phyloP scores from a whole-genome alignment of 2,113 vertebrate genomes.

The Arothron firmamentum region DNA sequence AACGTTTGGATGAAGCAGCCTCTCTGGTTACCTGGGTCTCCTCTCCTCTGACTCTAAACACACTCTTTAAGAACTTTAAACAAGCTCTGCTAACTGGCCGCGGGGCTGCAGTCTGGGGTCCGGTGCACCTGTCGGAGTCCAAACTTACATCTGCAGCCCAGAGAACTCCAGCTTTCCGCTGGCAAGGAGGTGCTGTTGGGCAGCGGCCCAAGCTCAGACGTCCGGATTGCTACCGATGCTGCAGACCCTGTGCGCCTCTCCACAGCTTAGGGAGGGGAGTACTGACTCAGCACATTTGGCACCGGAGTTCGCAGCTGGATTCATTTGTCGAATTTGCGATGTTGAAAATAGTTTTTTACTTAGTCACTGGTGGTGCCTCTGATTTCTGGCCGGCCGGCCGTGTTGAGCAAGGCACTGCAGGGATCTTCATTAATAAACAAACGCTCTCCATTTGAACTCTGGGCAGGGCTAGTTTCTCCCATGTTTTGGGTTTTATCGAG shows the following conservation, averaged over 20 bases:
- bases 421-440: neutral
- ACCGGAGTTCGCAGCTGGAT: conserved; percentile 18
- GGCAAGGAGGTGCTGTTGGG: conserved; percentile 57
- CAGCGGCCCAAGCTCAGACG: conserved; percentile 60
- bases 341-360: conserved; percentile 22
- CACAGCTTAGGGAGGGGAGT: conserved; percentile 40
- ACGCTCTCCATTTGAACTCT: neutral
- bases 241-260: conserved; percentile 32
- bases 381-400: neutral
- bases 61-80: too few relatives aligned
- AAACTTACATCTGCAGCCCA: conserved; percentile 51
- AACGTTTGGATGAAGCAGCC: too few relatives aligned
- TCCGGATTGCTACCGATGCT: conserved; percentile 34
- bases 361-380: conserved; percentile 10
- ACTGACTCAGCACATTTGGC: conserved; percentile 44
- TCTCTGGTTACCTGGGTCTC: too few relatives aligned
- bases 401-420: conserved; percentile 14
- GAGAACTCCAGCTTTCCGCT: conserved; percentile 69
- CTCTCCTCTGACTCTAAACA: too few relatives aligned
- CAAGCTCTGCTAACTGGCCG: too few relatives aligned
- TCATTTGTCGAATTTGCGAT: conserved; percentile 45
- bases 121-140: too few relatives aligned
- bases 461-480: too few relatives aligned
- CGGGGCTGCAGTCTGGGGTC: too few relatives aligned
- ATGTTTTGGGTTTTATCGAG: too few relatives aligned